These are phyloP conservation scores for Pygoscelis adeliae DNA, from an alignment of 2,113 vertebrate genomes.

Conservation along the genomic window DNA sequence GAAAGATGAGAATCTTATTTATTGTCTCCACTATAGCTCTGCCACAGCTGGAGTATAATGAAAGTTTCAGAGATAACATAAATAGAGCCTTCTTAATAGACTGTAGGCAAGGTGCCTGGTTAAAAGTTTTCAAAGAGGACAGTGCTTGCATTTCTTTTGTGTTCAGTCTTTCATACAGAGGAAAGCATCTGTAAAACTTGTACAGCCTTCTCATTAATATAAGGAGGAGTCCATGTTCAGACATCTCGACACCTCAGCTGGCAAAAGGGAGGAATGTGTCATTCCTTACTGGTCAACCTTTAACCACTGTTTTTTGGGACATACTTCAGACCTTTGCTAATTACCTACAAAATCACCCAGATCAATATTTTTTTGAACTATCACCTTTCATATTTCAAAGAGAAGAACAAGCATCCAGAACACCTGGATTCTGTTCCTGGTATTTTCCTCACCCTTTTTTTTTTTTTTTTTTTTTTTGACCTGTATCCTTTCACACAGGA, in stretches of 20 bases:
- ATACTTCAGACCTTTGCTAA: not conserved
- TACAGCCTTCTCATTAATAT: not conserved
- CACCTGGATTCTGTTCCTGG: not conserved
- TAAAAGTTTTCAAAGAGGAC: not conserved
- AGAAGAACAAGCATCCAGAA: not conserved
- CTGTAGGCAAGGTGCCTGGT: not conserved
- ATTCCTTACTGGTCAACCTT: not conserved
- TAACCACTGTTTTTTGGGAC: not conserved
- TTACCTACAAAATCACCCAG: not conserved
- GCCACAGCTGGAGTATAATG: not conserved
- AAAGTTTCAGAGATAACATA: not conserved
- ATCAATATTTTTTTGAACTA: not conserved
- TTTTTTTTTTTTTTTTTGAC: not conserved
- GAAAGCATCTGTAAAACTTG: not conserved
- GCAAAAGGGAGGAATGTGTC: not conserved
- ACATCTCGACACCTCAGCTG: fast-evolving
- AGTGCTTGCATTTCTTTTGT: not conserved
- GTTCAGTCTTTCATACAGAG: not conserved
- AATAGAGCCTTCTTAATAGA: not conserved
- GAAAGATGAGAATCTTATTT: not conserved
- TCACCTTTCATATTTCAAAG: not conserved
- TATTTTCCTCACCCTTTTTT: not conserved
- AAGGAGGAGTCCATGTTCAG: not conserved
- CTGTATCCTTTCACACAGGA: not conserved
- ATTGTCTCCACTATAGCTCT: not conserved